Conservation (phyloP, 2,797 vertebrate genomes). For the Nannoperca obscura region DNA sequence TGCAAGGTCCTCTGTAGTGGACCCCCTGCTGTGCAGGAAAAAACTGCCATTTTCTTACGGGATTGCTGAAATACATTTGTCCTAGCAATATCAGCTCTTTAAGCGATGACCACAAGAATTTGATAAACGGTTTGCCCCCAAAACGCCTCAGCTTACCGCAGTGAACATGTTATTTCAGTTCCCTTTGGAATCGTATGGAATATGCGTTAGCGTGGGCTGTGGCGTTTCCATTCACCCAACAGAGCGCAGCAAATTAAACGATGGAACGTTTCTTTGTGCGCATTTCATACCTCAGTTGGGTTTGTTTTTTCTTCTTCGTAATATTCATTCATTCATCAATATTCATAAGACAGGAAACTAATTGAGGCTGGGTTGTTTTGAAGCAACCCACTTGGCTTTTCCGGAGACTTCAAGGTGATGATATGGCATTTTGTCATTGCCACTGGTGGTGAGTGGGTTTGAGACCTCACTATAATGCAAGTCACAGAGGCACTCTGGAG, state of each 20-base stretch:
- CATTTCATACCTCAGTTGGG: slow-evolving; percentile 37
- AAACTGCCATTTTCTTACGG: slow-evolving; percentile 74
- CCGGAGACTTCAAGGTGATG: slow-evolving; percentile 63
- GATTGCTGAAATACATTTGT: slow-evolving; percentile 62
- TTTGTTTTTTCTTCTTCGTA: slow-evolving; percentile 6
- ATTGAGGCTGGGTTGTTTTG: slow-evolving; percentile 57
- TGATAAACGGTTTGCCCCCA: slow-evolving; percentile 49
- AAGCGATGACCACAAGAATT: slow-evolving; percentile 54
- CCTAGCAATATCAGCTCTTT: slow-evolving; percentile 57
- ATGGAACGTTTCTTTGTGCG: slow-evolving; percentile 34
- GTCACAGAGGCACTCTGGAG: slow-evolving; percentile 78
- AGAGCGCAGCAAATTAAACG: slow-evolving; percentile 27
- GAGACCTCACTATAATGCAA: slow-evolving; percentile 80
- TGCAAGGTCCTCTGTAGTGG: slow-evolving; percentile 78
- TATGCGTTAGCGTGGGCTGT: background rate
- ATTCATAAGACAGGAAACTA: slow-evolving; percentile 68
- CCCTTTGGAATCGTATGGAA: slow-evolving; percentile 11
- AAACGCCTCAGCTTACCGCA: slow-evolving; percentile 24
- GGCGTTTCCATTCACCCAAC: slow-evolving; percentile 37
- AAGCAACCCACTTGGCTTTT: slow-evolving; percentile 55
- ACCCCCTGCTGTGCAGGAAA: slow-evolving; percentile 75
- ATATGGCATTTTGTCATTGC: slow-evolving; percentile 60
- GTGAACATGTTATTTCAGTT: slow-evolving; percentile 34
- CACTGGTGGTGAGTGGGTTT: slow-evolving; percentile 69
- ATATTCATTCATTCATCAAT: slow-evolving; percentile 67